phyloP scores from a whole-genome alignment of 2,888 invertebrate genomes.

The Cancer borealis region DNA sequence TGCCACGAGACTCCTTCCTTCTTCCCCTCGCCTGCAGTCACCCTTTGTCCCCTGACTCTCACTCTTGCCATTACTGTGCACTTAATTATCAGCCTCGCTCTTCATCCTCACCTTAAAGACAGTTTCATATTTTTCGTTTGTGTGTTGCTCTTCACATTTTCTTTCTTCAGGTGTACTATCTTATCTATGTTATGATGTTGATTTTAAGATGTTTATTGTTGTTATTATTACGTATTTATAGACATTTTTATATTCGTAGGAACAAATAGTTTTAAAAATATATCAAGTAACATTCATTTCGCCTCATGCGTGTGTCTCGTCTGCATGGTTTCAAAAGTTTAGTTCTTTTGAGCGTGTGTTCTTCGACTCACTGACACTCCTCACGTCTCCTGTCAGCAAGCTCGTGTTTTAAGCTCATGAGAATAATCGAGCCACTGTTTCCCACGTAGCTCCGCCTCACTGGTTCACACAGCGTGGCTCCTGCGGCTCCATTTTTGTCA shows the following conservation, averaged over 20 bases:
- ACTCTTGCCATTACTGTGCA: constrained; percentile 11
- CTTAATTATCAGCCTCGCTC: not conserved
- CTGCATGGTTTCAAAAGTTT: not conserved
- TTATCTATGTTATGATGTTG: not conserved
- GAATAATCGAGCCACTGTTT: constrained; percentile 11
- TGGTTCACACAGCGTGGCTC: constrained; percentile 12
- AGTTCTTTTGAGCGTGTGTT: not conserved
- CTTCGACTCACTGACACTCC: constrained; percentile 13
- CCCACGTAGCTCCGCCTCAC: not conserved
- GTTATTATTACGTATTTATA: not conserved
- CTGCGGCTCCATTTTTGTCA: not conserved
- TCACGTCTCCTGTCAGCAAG: not conserved
- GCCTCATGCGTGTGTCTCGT: not conserved
- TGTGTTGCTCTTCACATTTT: not conserved
- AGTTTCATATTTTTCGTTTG: not conserved
- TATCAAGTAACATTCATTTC: not conserved
- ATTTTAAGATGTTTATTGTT: not conserved
- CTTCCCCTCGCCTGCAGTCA: constrained; percentile 43
- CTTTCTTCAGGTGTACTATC: not conserved
- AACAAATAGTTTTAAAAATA: not conserved
- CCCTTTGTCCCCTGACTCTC: constrained; percentile 11
- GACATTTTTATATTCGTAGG: not conserved
- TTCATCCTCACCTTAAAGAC: not conserved
- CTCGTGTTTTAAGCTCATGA: not conserved
- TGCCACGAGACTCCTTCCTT: constrained; percentile 22